These are phyloP conservation scores for Mionectes olivaceus DNA, from an alignment of 2,797 vertebrate genomes.

Conservation along the genomic window DNA sequence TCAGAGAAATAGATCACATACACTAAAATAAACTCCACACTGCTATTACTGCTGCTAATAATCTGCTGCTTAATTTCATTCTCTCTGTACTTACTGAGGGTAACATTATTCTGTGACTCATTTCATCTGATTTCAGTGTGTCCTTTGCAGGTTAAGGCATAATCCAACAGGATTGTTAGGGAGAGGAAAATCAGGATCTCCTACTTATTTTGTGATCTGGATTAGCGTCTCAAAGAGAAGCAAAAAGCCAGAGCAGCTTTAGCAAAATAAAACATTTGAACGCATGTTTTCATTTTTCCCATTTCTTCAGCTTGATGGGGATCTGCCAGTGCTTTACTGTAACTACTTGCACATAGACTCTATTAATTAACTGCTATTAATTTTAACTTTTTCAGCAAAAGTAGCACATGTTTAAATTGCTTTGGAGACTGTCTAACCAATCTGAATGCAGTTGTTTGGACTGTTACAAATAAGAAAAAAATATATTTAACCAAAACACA, in stretches of 20 bases:
- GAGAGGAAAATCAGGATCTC: not conserved
- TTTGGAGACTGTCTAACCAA: not conserved
- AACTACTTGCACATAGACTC: not conserved
- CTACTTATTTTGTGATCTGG: not conserved
- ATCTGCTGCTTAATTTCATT: not conserved
- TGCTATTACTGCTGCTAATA: not conserved
- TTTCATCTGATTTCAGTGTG: not conserved
- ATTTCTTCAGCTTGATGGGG: not conserved
- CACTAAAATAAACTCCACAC: not conserved
- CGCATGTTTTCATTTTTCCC: rapidly evolving
- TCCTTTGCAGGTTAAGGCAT: not conserved
- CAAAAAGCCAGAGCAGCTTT: not conserved
- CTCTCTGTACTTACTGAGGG: not conserved
- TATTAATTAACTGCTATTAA: not conserved
- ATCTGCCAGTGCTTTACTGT: not conserved
- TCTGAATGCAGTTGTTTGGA: not conserved
- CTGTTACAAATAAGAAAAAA: not conserved
- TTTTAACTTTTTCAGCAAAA: not conserved
- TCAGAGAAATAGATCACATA: not conserved
- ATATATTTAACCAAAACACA: not conserved
- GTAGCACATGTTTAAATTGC: not conserved
- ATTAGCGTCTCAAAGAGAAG: not conserved
- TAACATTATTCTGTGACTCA: not conserved
- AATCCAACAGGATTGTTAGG: not conserved
- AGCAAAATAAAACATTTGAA: not conserved